phyloP scores from a whole-genome alignment of 2,113 vertebrate genomes.

The Budorcas taxicolor region DNA sequence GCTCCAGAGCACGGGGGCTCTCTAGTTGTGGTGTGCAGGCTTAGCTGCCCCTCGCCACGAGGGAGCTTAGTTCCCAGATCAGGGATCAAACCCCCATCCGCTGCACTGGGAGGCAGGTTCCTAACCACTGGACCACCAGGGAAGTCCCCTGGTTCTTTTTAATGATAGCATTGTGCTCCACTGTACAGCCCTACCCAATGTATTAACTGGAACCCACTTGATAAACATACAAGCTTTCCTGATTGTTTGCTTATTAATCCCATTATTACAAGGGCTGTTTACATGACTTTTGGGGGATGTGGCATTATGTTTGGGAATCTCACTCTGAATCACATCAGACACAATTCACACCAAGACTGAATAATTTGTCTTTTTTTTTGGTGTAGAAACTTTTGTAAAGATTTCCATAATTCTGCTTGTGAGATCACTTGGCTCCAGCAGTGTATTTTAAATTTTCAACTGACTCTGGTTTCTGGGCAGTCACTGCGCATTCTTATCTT shows the following conservation, averaged over 20 bases:
- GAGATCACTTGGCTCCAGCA: not conserved
- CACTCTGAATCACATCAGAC: not conserved
- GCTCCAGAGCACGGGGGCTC: not conserved
- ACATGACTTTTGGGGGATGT: not conserved
- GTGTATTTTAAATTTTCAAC: not conserved
- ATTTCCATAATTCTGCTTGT: not conserved
- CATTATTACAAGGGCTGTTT: not conserved
- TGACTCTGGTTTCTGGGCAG: not conserved
- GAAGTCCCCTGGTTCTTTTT: not conserved
- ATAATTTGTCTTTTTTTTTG: no score
- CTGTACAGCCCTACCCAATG: fast-evolving
- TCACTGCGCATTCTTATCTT: not conserved
- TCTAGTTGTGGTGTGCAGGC: not conserved
- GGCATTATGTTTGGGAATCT: not conserved
- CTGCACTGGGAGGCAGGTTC: not conserved
- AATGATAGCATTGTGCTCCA: not conserved
- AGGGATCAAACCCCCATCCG: not conserved
- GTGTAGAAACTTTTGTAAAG: not conserved
- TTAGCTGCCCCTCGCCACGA: not conserved
- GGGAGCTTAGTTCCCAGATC: not conserved
- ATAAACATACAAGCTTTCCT: not conserved
- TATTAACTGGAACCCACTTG: not conserved
- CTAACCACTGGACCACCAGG: not conserved
- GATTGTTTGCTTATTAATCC: not conserved
- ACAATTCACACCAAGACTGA: not conserved